Conservation (phyloP, 2,888 invertebrate genomes). For the Drosophila subquinaria region DNA sequence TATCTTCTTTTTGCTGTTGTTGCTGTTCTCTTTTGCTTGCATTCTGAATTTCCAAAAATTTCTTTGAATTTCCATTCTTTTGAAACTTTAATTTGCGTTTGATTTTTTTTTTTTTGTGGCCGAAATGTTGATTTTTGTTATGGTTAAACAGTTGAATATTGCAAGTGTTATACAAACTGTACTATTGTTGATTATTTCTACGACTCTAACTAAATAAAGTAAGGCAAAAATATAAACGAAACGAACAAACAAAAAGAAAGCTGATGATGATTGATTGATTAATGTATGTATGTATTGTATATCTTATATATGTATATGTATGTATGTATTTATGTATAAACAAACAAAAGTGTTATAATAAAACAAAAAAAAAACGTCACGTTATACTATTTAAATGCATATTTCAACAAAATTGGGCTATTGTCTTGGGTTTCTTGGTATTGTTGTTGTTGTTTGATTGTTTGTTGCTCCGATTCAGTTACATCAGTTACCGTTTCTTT, state of each 20-base stretch:
- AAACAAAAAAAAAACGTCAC: slow-evolving; percentile 46
- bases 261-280: slow-evolving; percentile 50
- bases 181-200: slow-evolving; percentile 19
- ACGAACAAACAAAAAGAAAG: slow-evolving; percentile 30
- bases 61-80: slow-evolving; percentile 20
- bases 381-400: slow-evolving; percentile 41
- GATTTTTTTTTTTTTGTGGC: slow-evolving; percentile 43
- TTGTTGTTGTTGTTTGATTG: slow-evolving; percentile 76
- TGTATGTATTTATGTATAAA: slow-evolving; percentile 49
- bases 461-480: slow-evolving; percentile 82
- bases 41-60: slow-evolving; percentile 31
- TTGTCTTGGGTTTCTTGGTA: slow-evolving; percentile 61
- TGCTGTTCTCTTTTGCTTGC: slow-evolving; percentile 16
- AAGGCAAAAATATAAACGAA: slow-evolving; percentile 38
- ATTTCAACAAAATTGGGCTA: slow-evolving; percentile 80
- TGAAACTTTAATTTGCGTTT: slow-evolving; percentile 42
- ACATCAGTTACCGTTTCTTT: slow-evolving; percentile 64
- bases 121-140: slow-evolving; percentile 70
- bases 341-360: slow-evolving; percentile 42
- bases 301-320: slow-evolving; percentile 28
- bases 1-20: slow-evolving; percentile 28
- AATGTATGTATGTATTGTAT: slow-evolving; percentile 34
- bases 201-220: slow-evolving; percentile 29
- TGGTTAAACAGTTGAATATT: slow-evolving; percentile 55
- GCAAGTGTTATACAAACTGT: slow-evolving; percentile 70